Conservation (phyloP, 2,888 invertebrate species). For the Hartigia nigra region DNA sequence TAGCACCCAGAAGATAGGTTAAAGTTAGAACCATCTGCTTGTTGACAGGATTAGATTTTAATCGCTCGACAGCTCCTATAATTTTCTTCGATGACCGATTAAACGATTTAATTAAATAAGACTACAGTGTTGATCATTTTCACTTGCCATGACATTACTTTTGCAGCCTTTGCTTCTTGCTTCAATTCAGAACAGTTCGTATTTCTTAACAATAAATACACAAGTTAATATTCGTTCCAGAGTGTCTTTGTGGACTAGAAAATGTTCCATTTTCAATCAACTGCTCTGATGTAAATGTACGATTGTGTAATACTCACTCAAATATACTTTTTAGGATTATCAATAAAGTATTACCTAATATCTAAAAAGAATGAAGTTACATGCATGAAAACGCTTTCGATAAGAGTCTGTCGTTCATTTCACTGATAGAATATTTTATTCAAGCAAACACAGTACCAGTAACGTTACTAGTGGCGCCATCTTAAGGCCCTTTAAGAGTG, state of each 20-base stretch:
- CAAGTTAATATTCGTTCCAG: not conserved
- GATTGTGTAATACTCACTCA: not conserved
- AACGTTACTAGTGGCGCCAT: not conserved
- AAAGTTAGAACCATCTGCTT: not conserved
- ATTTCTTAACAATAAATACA: not conserved
- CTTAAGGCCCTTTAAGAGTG: not conserved
- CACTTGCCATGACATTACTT: not conserved
- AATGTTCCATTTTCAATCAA: not conserved
- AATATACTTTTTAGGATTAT: not conserved
- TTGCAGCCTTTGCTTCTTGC: not conserved
- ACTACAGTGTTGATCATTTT: not conserved
- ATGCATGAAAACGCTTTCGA: not conserved
- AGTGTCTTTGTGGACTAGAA: not conserved
- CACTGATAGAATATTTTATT: not conserved
- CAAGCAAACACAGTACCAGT: not conserved
- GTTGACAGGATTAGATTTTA: not conserved
- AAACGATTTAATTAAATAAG: not conserved
- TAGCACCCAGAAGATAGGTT: not conserved
- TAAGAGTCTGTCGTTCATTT: not conserved
- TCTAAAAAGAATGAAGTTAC: not conserved
- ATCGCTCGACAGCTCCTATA: not conserved
- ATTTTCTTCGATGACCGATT: not conserved
- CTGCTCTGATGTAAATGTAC: not conserved
- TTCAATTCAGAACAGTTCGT: not conserved
- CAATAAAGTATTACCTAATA: not conserved